Evolutionary conservation across 2,888 invertebrate genomes (phyloP).

Genomic region (Creontiades dilutus): DNA sequence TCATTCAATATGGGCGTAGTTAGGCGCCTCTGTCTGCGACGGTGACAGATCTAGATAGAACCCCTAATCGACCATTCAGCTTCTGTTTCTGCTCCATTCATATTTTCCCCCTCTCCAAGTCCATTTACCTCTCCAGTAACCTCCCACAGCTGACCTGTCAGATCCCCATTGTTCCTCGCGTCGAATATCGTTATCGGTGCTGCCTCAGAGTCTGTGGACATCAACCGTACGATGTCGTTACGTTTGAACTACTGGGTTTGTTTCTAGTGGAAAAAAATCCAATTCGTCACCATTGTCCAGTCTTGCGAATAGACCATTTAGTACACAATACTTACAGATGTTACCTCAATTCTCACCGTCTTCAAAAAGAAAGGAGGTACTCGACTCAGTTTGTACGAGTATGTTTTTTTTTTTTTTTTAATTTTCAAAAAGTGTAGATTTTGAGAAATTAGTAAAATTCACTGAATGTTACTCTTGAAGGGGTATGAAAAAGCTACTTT

Average conservation of each 20-base stretch:
- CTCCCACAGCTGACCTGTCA: not conserved
- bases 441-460: too few relatives aligned
- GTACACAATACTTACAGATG: too few relatives aligned
- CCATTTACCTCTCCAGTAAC: not conserved
- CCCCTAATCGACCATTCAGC: not conserved
- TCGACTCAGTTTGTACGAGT: too few relatives aligned
- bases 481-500: too few relatives aligned
- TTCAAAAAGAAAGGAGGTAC: too few relatives aligned
- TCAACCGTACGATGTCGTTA: not conserved
- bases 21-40: not conserved
- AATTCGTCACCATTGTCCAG: too few relatives aligned
- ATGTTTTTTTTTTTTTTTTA: too few relatives aligned
- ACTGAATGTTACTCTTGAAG: too few relatives aligned
- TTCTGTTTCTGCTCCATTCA: not conserved
- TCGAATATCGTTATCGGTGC: slow-evolving; percentile 18
- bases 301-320: too few relatives aligned
- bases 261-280: too few relatives aligned
- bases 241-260: not conserved
- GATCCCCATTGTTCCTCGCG: not conserved
- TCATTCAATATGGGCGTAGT: slow-evolving; percentile 1
- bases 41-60: slow-evolving; percentile 11
- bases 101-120: not conserved
- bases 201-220: not conserved
- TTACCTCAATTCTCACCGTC: too few relatives aligned
- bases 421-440: too few relatives aligned